phyloP scores from a whole-genome alignment of 2,797 vertebrate genomes.

The Ceyx erithaca region DNA sequence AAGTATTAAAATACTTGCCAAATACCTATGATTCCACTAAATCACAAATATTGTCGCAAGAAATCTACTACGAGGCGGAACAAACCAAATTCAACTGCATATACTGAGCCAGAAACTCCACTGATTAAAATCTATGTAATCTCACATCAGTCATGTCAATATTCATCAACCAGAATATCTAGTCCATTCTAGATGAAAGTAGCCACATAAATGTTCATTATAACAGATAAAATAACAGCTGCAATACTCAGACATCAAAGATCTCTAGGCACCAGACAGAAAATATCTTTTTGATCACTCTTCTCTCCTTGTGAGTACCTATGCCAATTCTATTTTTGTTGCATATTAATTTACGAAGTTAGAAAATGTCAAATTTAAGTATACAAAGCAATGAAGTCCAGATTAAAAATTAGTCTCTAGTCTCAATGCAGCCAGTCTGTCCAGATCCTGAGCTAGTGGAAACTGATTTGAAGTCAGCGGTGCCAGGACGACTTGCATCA shows the following conservation, averaged over 20 bases:
- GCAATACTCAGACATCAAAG: not conserved
- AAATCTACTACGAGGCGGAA: not conserved
- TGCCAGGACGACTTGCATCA: not conserved
- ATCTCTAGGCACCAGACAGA: not conserved
- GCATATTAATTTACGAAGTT: not conserved
- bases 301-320: not conserved
- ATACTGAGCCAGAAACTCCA: not conserved
- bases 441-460: not conserved
- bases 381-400: not conserved
- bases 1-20: not conserved
- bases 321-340: not conserved
- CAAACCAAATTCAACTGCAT: not conserved
- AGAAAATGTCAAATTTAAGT: not conserved
- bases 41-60: not conserved
- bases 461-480: not conserved
- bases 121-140: not conserved
- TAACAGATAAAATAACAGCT: not conserved
- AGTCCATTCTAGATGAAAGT: not conserved
- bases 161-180: not conserved
- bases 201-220: not conserved
- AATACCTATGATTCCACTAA: not conserved
- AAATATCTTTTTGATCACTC: not conserved
- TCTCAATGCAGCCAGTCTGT: not conserved
- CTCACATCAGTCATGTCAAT: not conserved
- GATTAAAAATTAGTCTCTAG: not conserved